phyloP scores from a whole-genome alignment of 2,113 vertebrate species.

The Pitta sordida region DNA sequence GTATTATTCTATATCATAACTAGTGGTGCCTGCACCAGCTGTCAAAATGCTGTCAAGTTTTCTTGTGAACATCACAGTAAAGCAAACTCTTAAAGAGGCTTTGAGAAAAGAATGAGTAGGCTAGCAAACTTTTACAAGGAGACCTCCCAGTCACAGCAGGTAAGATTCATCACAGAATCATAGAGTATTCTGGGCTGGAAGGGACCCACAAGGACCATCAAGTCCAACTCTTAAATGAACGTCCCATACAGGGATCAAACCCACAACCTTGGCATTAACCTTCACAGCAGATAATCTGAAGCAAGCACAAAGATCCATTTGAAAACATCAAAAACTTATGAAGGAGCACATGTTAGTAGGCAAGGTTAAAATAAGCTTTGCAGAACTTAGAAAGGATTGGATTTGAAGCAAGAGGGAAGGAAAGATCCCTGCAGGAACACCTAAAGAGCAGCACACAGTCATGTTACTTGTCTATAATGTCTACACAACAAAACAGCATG shows the following conservation, averaged over 20 bases:
- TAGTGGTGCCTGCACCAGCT: not conserved
- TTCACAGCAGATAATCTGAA: not conserved
- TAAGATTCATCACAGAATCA: not conserved
- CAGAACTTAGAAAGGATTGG: not conserved
- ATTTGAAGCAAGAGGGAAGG: not conserved
- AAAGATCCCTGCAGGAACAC: not conserved
- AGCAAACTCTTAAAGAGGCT: not conserved
- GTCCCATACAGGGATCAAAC: fast-evolving
- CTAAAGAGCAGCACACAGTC: not conserved
- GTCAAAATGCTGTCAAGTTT: not conserved
- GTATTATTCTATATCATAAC: not conserved
- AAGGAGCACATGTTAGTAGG: not conserved
- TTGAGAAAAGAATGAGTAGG: not conserved
- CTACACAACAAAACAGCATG: not conserved
- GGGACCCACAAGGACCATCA: not conserved
- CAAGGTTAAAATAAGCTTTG: not conserved
- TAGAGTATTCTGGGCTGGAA: not conserved
- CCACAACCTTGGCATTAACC: not conserved
- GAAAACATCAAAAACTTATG: not conserved
- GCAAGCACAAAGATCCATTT: not conserved
- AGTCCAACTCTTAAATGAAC: not conserved
- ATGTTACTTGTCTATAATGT: not conserved
- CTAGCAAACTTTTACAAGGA: not conserved
- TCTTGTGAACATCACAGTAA: not conserved
- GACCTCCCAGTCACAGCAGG: not conserved